Conservation (phyloP, 2,797 vertebrate species). For the Pantherophis alleghaniensis region DNA sequence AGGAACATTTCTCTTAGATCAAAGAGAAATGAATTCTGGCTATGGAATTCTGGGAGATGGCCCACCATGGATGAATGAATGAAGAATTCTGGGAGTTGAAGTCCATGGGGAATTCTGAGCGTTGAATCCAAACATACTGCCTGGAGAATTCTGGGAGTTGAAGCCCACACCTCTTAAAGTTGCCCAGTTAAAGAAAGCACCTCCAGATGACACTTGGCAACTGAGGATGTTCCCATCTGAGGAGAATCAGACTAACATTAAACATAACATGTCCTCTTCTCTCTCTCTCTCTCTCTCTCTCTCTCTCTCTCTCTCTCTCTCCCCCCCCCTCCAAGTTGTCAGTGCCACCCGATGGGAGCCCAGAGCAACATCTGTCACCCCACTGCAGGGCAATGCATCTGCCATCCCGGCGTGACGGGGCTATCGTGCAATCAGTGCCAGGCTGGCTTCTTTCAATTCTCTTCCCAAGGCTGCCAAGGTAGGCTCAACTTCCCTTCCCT, state of each 20-base stretch:
- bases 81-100: neutral
- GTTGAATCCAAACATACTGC: too few relatives aligned
- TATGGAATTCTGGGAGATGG: too few relatives aligned
- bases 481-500: neutral
- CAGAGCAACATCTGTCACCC: constrained; percentile 75
- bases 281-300: neutral
- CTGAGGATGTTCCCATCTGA: neutral
- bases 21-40: too few relatives aligned
- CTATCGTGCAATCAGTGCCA: constrained; percentile 79
- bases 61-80: too few relatives aligned
- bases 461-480: constrained; percentile 88
- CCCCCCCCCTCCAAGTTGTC: constrained; percentile 73
- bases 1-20: too few relatives aligned
- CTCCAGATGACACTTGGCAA: neutral
- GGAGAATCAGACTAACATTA: neutral
- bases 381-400: constrained; percentile 84
- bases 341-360: constrained; percentile 82
- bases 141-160: too few relatives aligned
- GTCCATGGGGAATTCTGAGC: too few relatives aligned
- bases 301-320: neutral
- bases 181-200: neutral
- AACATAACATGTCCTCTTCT: neutral
- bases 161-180: neutral
- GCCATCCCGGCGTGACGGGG: constrained; percentile 80
- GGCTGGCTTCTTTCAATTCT: constrained; percentile 86